Evolutionary conservation across 2,797 vertebrate genomes (phyloP).

Genomic region (Bovichtus variegatus): DNA sequence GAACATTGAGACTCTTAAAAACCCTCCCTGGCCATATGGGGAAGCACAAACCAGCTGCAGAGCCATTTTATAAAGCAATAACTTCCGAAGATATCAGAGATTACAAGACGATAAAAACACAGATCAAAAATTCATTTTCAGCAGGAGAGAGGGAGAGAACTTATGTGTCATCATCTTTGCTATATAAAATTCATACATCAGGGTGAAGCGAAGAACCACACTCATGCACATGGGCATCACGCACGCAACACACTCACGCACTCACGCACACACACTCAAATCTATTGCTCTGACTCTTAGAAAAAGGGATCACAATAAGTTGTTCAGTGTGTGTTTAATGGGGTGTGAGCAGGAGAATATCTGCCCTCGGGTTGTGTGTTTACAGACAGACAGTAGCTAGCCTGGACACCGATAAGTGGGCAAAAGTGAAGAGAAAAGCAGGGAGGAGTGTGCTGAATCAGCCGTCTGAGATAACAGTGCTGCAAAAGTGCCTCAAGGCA

Average conservation of each 20-base stretch:
- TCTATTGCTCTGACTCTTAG: constrained; percentile 33
- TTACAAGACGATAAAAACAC: constrained; percentile 73
- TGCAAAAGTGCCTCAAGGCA: constrained; percentile 56
- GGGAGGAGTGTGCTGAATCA: constrained; percentile 73
- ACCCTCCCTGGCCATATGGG: constrained; percentile 51
- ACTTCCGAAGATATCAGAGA: constrained; percentile 66
- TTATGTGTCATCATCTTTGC: constrained; percentile 70
- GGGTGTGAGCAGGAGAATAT: constrained; percentile 64
- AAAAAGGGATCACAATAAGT: constrained; percentile 59
- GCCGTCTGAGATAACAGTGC: constrained; percentile 51
- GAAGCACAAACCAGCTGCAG: constrained; percentile 64
- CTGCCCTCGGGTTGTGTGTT: constrained; percentile 70
- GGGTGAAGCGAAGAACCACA: constrained; percentile 2
- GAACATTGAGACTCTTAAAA: constrained; percentile 66
- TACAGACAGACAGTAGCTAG: constrained; percentile 65
- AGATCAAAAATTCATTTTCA: constrained; percentile 73
- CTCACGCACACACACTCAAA: constrained; percentile 25
- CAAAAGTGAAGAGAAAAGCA: constrained; percentile 43
- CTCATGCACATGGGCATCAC: constrained; percentile 19
- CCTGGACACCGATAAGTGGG: constrained; percentile 64
- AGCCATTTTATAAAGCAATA: constrained; percentile 72
- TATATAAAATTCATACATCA: constrained; percentile 56
- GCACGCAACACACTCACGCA: background rate
- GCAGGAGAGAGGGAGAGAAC: constrained; percentile 40
- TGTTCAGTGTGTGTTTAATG: constrained; percentile 71